Base-by-base conservation (phyloP, 2,888 invertebrate genomes). In the Eucera pruinosa region DNA sequence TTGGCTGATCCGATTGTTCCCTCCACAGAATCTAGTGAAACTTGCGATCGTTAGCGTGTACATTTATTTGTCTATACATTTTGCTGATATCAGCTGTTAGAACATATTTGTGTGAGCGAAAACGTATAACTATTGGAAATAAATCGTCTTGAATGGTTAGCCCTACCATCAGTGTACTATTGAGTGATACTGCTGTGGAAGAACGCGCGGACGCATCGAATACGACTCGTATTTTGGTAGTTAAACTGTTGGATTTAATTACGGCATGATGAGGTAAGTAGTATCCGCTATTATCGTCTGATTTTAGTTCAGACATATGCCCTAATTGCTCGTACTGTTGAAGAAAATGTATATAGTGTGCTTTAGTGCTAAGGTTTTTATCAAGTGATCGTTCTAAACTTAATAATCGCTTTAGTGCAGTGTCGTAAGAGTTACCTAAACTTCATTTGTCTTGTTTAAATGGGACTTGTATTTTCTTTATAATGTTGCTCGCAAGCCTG, bases 11-110 rank as follows among this genome's bases (percentile, higher is more conserved):
- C 1, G 23, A 20, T 33, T 39, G n/a, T 15, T 72, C 66, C 27
- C 76, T 64, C 76, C 78, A 81, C 7, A 81, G 39, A 27, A 81
- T 78, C 0, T 60, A 60, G 36, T 74, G 68, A 20, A 52, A 76
- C 13, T 33, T 18, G 11, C 71, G n/a, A 30, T 79, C 74, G 2
- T 73, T 55, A 18, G 64, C 43, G 3, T 25, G 48, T 5, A 77
- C 20, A 0, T 5, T 7, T 15, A 79, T 47, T 50, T 79, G 71
- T 6, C 69, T 27, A 33, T 67, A 71, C 71, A 74, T 74, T 27
- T 78, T 70, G 2, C 36, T 30, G 0, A 76, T 70, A 23, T 76
- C 76, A 1, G 60, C 76, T 0, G 52, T 64, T 0, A 72, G 20
- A 0, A 76, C 69, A 5, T 66, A 69, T 9, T 45, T 25, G 18